Evolutionary conservation across 2,113 vertebrate genomes (phyloP), one percentile per base, ranked within the genome.

Genomic region (Lampris megalopsis): DNA sequence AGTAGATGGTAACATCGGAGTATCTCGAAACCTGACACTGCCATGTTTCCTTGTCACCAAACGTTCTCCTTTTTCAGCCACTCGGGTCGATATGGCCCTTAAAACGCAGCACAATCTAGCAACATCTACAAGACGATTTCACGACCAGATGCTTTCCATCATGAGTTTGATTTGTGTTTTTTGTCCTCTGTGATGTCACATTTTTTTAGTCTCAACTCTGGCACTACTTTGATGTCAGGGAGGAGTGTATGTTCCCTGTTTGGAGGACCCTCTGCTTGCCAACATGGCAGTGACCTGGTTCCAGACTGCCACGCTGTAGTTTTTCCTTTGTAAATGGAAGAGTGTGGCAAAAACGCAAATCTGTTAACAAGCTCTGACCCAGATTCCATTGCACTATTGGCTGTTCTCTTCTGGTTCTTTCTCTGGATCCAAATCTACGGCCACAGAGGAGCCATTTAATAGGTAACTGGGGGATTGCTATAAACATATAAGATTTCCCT

Each of bases 351-450:
- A 74, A 73, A 82, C 43, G 75, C 77, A 86, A 80, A 82, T 87
- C 77, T 91, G 77, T 86, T 88, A 89, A 91, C 74, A 73, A 87
- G 76, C 80, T 86, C 81, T 89, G 85, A 91, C 91, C 90, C 80
- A 90, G 68, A 89, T 92, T 92, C 81, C 83, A 73, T 63, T 68
- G 69, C 83, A 86, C 79, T 72, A 48, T 67, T 79, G 62, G 68
- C 63, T 70, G 3, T 37, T 52, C 75, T 81, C 69, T 6, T 42
- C 67, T 56, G n/a, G 13, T 61, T 80, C 53, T 56, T 48, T 54
- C 9, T 66, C 67, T 65, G 58, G 63, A 37, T 77, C 71, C 66
- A 7, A 8, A 52, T 62, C 60, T 56, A 41, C 2, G 67, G 66
- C 59, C 63, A 7, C 53, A 53, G 11, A 45, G 37, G 10, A 41